Evolutionary conservation across 2,113 vertebrate species (phyloP).

Genomic region (Lophura nycthemera): DNA sequence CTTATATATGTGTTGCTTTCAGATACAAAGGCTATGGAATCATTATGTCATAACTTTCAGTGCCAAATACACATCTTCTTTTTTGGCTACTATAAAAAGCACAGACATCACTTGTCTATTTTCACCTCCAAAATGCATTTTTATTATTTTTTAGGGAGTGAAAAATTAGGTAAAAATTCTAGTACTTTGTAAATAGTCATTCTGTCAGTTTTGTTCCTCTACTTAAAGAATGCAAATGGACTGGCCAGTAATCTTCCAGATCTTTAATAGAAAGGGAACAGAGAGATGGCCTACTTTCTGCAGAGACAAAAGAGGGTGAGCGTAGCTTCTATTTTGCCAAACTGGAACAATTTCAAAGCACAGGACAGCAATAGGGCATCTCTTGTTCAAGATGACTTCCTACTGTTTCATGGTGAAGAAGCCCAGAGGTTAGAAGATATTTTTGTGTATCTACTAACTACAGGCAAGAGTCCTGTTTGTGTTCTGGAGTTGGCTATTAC

Average conservation of each 20-base stretch:
- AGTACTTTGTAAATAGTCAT: not conserved
- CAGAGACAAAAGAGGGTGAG: not conserved
- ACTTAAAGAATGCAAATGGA: not conserved
- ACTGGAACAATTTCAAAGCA: not conserved
- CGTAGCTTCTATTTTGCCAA: not conserved
- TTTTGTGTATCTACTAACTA: not conserved
- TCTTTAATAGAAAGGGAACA: not conserved
- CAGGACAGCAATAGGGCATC: not conserved
- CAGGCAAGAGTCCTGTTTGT: not conserved
- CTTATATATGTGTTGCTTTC: not conserved
- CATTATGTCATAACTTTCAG: not conserved
- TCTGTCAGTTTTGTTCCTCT: not conserved
- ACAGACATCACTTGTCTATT: not conserved
- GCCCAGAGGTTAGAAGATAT: conserved; percentile 5
- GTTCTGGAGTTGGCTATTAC: not conserved
- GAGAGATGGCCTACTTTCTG: not conserved
- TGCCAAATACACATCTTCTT: not conserved
- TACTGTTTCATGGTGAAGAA: not conserved
- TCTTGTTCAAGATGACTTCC: not conserved
- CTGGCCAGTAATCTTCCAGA: not conserved
- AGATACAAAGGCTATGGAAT: not conserved
- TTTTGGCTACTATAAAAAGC: not conserved
- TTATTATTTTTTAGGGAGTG: not conserved
- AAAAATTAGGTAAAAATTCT: not conserved
- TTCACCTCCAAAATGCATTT: not conserved